Evolutionary conservation across 2,888 invertebrate genomes (phyloP), one percentile per base, ranked within the genome.

Genomic region (Andrena bicolor): DNA sequence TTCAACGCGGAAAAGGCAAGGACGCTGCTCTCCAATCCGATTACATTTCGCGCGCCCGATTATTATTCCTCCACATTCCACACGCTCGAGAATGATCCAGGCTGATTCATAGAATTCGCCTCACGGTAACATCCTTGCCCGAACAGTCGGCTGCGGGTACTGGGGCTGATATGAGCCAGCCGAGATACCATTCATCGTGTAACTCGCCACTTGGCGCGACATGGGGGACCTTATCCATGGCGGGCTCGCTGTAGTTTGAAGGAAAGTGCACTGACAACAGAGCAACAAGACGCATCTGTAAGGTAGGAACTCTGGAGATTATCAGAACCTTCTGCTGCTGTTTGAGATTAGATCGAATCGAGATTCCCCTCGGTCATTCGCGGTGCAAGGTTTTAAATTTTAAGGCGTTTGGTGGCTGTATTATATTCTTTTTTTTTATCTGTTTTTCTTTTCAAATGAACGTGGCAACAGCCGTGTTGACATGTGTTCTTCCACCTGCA

Each of bases 121-220:
- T 26, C 51, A 51, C 20, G 60, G 13, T 51, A 73, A 65, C 32
- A 64, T 77, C 74, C 58, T 65, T 51, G 65, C 35, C 2, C 3
- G 10, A 26, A 6, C 23, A 41, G 28, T 10, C 63, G 28, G 6
- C 23, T 0, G 41, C 28, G 16, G 13, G 2, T 20, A 7, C 13
- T 13, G 13, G 26, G 20, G 49, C 5, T 48, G 58, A 69, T 60
- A 53, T 2, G 32, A 48, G n/a, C 20, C 20, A 32, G 32, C 20
- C n/a, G 35, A 28, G 32, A 13, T 56, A 53, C 20, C 10, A 3
- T 7, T 32, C n/a, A 10, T 26, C 48, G 35, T 20, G 41, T 1
- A 5, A 7, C 32, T 16, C 13, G 16, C 8, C 8, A 61, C 20
- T 6, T 58, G 10, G 35, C 58, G 23, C 16, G 16, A 32, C 61